Base-by-base conservation (phyloP, 2,113 vertebrate species). In the Gila orcuttii region DNA sequence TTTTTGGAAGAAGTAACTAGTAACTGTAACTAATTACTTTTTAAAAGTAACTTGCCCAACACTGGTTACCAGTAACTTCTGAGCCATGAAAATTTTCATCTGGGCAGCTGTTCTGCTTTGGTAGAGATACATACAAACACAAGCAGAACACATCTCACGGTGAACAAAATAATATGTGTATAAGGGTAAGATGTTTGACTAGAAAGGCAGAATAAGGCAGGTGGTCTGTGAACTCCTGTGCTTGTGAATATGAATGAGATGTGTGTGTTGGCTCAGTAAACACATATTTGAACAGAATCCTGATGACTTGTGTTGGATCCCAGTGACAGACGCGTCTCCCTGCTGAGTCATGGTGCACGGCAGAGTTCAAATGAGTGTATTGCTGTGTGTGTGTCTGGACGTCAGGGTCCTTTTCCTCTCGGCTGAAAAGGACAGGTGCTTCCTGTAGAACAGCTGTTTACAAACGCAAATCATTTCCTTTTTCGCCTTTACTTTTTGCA, bases 161-260 rank as follows among this genome's bases (percentile, higher is more conserved):
- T 25, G 13, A 23, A 69, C 45, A 50, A 66, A 47, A 68, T 50
- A 11, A 82, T 33, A 47, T 9, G 62, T 11, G 45, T 64, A 36
- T 9, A 33, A 82, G 45, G 52, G 31, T 19, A 69, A 69, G 19
- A 36, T 12, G 19, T 36, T 19, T 4, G 62, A 31, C 19, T 19
- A 55, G 28, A 33, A 50, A 52, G 42, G 62, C 21, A 52, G 80
- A 69, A 69, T 33, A 82, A 50, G 45, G 80, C 62, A 82, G 62
- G 80, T 82, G 80, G 80, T 66, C 25, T 31, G 47, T 71, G 28
- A 55, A 55, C 62, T 68, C 52, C 31, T 42, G 82, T 83, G 82
- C 17, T 33, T 74, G 66, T 83, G 47, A 81, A 81, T 81, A 81
- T 83, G 50, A 28, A 69, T 73, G 68, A 71, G 82, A 55, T 74